Evolutionary conservation across 2,113 vertebrate genomes (phyloP), one percentile per base, ranked within the genome.

Genomic region (Amphilophus citrinellus): DNA sequence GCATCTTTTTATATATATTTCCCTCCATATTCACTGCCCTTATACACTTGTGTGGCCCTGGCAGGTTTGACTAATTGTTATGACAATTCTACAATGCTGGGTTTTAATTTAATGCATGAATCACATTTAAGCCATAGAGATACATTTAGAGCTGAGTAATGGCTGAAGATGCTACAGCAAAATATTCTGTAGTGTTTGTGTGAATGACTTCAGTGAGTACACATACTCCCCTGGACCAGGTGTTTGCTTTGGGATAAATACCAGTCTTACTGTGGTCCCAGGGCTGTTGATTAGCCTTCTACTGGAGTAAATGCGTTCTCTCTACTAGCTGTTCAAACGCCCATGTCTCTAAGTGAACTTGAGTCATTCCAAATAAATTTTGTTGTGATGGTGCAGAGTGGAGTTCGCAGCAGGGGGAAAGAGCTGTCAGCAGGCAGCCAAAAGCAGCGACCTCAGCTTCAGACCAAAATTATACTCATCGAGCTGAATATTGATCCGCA

Each of bases 401-500:
- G 44, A 63, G 83, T 61, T 84, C 56, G 9, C 78, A n/a, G 76
- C 39, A 1, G 30, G 86, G 24, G 53, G 37, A 63, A 50, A 60
- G 62, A 87, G 85, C 61, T 37, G 73, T 73, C 84, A 81, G 61
- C 77, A 62, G 77, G 75, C 79, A 60, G 76, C 75, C 58, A 14
- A 65, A 39, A 76, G 68, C 57, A 22, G 68, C 47, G 6, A 76
- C 20, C 61, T 84, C 68, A 11, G 76, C 59, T 75, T 47, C 71
- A n/a, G 35, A 32, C 61, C 61, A 24, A 79, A 80, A 76, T 85
- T 71, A 80, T 83, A 88, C 77, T 82, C 73, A 91, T 85, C 13
- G 53, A 85, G 80, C 81, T 56, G 30, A 80, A 77, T 91, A 91
- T 87, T 82, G 85, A 91, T 88, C 88, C 24, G 2, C 56, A 27